These are phyloP conservation scores for Bombus confusus DNA, from an alignment of 1,140 invertebrate species.

Conservation along the genomic window DNA sequence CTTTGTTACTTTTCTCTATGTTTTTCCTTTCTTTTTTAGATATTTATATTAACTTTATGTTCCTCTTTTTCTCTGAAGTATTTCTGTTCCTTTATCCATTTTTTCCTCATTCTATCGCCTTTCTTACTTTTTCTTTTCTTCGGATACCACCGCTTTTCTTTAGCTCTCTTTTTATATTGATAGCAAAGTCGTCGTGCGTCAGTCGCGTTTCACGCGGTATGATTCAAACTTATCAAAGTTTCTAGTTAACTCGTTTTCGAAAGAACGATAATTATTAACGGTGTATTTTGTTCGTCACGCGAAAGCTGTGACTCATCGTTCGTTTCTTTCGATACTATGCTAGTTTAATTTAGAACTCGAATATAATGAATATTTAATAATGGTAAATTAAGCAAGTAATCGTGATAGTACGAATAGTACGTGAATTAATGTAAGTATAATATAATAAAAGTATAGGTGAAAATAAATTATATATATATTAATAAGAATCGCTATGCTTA, in stretches of 20 bases:
- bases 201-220: neutral
- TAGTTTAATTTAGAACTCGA: neutral
- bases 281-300: neutral
- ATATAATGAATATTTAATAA: neutral
- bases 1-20: too few relatives aligned
- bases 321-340: neutral
- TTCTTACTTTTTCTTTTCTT: neutral
- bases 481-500: too few relatives aligned
- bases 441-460: too few relatives aligned
- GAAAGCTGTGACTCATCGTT: neutral
- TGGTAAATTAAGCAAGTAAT: too few relatives aligned
- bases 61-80: neutral
- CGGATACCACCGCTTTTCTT: neutral
- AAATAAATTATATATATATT: too few relatives aligned
- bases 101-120: neutral
- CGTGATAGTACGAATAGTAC: too few relatives aligned
- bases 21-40: neutral
- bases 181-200: slow-evolving; percentile 9
- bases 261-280: slow-evolving; percentile 13
- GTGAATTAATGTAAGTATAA: too few relatives aligned
- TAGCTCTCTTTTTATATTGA: neutral
- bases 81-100: neutral
- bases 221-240: neutral
- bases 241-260: neutral
- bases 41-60: neutral